Evolutionary conservation across 2,888 invertebrate genomes (phyloP).

Genomic region (Clanis bilineata): DNA sequence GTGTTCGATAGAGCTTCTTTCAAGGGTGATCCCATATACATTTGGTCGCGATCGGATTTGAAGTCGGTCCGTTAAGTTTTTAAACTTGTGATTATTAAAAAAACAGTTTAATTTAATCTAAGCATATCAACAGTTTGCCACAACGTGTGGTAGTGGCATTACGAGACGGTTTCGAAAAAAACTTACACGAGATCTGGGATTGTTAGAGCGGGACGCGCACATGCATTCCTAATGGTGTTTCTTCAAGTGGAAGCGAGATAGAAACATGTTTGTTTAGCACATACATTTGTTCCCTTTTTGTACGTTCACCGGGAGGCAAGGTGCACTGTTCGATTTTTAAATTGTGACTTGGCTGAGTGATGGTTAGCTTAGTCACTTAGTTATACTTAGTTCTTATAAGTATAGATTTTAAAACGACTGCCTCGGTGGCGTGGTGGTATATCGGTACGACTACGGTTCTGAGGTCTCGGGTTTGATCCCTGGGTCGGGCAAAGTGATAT

Average conservation of each 20-base stretch:
- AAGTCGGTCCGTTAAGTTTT: too few species aligned
- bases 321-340: slow-evolving; percentile 69
- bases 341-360: slow-evolving; percentile 69
- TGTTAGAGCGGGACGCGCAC: slow-evolving; percentile 48
- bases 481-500: too few species aligned
- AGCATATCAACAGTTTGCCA: not conserved
- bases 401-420: not conserved
- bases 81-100: not conserved
- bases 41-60: too few species aligned
- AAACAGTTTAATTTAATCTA: not conserved
- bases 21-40: too few species aligned
- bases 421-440: too few species aligned
- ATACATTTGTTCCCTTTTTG: slow-evolving; percentile 64
- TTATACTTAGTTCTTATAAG: slow-evolving; percentile 26
- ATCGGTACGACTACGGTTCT: too few species aligned
- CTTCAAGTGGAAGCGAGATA: slow-evolving; percentile 40
- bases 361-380: slow-evolving; percentile 47
- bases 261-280: slow-evolving; percentile 49
- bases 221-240: slow-evolving; percentile 27
- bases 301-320: slow-evolving; percentile 77
- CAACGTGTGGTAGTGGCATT: slow-evolving; percentile 35
- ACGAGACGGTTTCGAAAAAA: slow-evolving; percentile 76
- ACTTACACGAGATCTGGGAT: slow-evolving; percentile 59
- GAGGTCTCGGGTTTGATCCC: too few species aligned
- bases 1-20: too few species aligned